Percentiles rank a stretch among this genome's conserved stretches.
Evolutionary conservation across 37 sponge, comb jelly and placozoan species (phyloP).

Genomic region (Chondrosia reniformis): DNA sequence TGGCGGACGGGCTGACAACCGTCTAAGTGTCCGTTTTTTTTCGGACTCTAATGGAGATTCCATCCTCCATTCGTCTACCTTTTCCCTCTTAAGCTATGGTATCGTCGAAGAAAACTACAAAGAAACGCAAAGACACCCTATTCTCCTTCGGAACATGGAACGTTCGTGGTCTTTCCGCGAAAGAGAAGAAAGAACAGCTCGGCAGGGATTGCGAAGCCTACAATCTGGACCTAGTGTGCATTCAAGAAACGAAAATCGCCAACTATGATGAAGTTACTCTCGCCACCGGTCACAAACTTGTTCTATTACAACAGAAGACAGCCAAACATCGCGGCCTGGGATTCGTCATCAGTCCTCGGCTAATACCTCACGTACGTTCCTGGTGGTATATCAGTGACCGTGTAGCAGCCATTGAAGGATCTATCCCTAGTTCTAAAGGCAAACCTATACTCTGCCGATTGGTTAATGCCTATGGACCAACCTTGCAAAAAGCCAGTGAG

Average conservation of each 20-base stretch:
- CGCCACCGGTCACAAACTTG: slow-evolving; percentile 8
- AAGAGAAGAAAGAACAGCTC: slow-evolving; percentile 5
- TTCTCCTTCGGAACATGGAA: slow-evolving; percentile 10
- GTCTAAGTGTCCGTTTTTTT: neutral
- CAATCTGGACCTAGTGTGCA: slow-evolving; percentile 12
- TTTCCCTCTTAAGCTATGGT: neutral
- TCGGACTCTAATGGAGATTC: neutral
- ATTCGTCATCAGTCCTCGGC: slow-evolving; percentile 10
- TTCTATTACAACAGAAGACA: slow-evolving; percentile 20
- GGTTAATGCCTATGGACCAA: slow-evolving; percentile 16
- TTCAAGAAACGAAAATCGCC: slow-evolving; percentile 11
- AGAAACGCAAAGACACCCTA: neutral
- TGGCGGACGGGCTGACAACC: neutral
- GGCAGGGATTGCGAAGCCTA: slow-evolving; percentile 1
- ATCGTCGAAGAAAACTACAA: no score
- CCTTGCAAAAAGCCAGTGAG: slow-evolving; percentile 16
- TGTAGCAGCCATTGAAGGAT: slow-evolving; percentile 10
- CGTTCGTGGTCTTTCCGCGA: slow-evolving; percentile 14
- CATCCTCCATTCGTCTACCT: neutral
- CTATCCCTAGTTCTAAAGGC: slow-evolving; percentile 1
- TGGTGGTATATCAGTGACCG: slow-evolving; percentile 17
- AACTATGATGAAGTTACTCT: slow-evolving; percentile 13
- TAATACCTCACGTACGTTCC: slow-evolving; percentile 17
- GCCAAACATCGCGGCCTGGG: slow-evolving; percentile 11
- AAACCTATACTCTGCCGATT: slow-evolving; percentile 6